Conservation (phyloP, 2,888 invertebrate species). For the Dryocosmus kuriphilus region DNA sequence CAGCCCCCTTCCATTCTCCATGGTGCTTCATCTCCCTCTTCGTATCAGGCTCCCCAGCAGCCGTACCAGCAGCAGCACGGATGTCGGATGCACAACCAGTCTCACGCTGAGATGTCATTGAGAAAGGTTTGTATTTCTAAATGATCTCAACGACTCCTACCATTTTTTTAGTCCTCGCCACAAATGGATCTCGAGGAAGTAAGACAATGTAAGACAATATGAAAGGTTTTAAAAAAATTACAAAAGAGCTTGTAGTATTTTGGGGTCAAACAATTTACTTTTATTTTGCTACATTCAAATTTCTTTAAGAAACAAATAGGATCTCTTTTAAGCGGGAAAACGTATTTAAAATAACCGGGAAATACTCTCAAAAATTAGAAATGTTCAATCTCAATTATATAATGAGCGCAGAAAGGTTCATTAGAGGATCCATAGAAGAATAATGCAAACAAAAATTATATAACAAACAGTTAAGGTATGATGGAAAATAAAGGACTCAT, state of each 20-base stretch:
- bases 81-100: constrained; percentile 44
- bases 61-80: constrained; percentile 40
- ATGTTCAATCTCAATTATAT: too few species aligned
- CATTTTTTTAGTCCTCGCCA: neutral
- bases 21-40: constrained; percentile 62
- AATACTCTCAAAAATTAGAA: too few species aligned
- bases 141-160: constrained; percentile 43
- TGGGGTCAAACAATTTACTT: neutral
- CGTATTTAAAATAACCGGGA: too few species aligned
- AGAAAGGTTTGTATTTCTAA: constrained; percentile 58
- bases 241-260: neutral
- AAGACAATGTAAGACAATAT: neutral
- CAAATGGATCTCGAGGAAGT: neutral
- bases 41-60: constrained; percentile 52
- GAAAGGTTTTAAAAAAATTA: neutral
- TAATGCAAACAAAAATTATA: too few species aligned
- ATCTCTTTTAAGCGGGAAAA: too few species aligned
- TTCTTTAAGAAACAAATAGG: too few species aligned
- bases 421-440: too few species aligned
- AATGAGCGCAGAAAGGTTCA: too few species aligned
- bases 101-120: constrained; percentile 59
- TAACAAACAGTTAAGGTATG: too few species aligned
- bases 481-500: too few species aligned
- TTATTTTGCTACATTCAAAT: too few species aligned
- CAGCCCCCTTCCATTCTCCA: constrained; percentile 63